Conservation (phyloP, 2,113 vertebrate genomes). For the Alligator sinensis region DNA sequence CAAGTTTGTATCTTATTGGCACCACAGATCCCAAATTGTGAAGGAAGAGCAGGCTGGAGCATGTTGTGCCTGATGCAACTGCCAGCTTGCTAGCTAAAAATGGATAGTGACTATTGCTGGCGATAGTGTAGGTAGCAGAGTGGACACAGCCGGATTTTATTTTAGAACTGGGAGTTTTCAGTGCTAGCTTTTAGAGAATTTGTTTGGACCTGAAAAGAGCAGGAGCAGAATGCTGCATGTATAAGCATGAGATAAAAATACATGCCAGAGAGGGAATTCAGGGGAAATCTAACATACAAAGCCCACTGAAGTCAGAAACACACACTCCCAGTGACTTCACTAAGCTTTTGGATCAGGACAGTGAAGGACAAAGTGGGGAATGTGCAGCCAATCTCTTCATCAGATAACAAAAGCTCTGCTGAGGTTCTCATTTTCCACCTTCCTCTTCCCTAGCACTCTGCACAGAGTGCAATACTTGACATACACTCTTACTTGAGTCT, state of each 20-base stretch:
- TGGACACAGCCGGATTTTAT: background rate
- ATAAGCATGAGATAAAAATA: background rate
- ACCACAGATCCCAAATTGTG: background rate
- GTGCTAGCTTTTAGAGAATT: background rate
- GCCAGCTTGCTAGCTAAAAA: background rate
- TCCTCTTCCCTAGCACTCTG: background rate
- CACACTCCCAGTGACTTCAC: background rate
- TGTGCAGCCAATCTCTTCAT: background rate
- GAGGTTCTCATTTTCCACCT: background rate
- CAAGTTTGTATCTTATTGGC: background rate
- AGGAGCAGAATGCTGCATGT: background rate
- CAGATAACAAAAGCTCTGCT: background rate
- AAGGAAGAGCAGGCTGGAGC: background rate
- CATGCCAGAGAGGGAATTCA: background rate
- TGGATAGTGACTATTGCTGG: background rate
- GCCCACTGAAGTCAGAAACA: background rate
- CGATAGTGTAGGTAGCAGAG: background rate
- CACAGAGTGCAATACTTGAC: background rate
- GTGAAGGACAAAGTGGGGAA: background rate
- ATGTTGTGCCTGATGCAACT: background rate
- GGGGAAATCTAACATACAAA: background rate
- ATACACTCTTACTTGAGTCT: background rate
- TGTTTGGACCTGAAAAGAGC: rapidly evolving
- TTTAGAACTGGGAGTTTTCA: background rate
- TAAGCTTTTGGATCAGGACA: background rate